A percentile compares a stretch with the other conserved stretches of the same genome.
phyloP scores from a whole-genome alignment of 2,888 invertebrate genomes.

The Torymus aiolomorphi region DNA sequence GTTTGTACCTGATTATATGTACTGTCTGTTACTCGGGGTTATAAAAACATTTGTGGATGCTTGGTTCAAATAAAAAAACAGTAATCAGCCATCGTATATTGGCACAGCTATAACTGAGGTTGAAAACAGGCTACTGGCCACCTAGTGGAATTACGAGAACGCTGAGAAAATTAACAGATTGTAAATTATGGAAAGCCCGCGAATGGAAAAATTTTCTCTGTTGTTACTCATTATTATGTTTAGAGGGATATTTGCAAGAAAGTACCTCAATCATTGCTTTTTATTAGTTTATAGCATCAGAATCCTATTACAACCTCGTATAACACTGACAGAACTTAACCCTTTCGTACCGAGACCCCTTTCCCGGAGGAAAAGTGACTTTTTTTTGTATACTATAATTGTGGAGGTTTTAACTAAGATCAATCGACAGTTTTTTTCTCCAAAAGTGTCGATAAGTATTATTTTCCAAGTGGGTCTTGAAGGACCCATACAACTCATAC shows the following conservation, averaged over 20 bases:
- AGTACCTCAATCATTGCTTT: constrained; percentile 9
- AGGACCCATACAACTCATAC: too few species aligned
- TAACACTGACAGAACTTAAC: background rate
- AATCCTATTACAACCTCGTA: constrained; percentile 11
- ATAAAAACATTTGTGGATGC: background rate
- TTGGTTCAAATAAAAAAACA: background rate
- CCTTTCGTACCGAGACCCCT: too few species aligned
- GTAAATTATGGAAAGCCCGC: constrained; percentile 33
- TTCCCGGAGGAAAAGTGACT: too few species aligned
- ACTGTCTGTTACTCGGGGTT: background rate
- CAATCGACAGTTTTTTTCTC: too few species aligned
- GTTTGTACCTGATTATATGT: constrained; percentile 1
- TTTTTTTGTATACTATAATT: too few species aligned
- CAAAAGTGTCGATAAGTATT: too few species aligned
- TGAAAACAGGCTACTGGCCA: constrained; percentile 5
- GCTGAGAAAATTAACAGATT: constrained; percentile 7
- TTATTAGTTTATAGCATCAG: constrained; percentile 23
- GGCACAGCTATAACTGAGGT: background rate
- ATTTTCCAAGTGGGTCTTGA: too few species aligned
- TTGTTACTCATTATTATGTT: constrained; percentile 31
- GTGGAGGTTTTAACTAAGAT: too few species aligned
- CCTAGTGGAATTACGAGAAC: constrained; percentile 38
- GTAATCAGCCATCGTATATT: background rate
- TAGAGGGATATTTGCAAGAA: constrained; percentile 4
- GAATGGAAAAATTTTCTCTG: constrained; percentile 44